Conservation (phyloP, 30 jellyfish, hydroid and myxozoan species). For the Rhopilema esculentum region DNA sequence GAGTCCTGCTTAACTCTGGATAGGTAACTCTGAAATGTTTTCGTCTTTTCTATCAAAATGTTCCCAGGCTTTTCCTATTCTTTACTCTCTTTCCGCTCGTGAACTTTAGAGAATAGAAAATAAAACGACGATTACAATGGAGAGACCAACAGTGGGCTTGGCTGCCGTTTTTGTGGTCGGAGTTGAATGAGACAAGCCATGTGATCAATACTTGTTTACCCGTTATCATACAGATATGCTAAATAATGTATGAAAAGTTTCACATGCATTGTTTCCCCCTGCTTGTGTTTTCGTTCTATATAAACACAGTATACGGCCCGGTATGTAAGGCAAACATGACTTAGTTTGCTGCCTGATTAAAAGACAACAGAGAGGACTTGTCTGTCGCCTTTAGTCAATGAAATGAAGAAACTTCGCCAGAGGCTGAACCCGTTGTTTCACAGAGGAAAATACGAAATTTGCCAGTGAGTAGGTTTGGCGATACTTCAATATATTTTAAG, state of each 20-base stretch:
- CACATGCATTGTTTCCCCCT: neutral
- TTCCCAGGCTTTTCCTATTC: neutral
- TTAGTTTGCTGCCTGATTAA: neutral
- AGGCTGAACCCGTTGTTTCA: constrained; percentile 5
- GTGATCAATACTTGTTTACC: neutral
- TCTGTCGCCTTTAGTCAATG: neutral
- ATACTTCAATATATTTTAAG: neutral
- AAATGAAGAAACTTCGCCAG: constrained; percentile 7
- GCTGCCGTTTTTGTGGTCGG: neutral
- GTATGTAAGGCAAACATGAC: neutral
- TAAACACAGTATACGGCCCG: neutral
- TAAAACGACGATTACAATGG: neutral
- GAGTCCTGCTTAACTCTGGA: too few species aligned
- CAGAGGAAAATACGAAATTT: constrained; percentile 3
- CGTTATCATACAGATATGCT: neutral
- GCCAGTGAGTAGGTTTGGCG: neutral
- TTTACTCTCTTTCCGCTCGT: neutral
- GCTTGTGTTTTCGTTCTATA: neutral
- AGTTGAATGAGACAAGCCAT: neutral
- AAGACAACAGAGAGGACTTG: neutral
- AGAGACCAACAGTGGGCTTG: neutral
- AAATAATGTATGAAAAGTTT: neutral
- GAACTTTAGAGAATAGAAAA: neutral
- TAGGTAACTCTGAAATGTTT: neutral
- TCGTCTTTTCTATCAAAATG: neutral